Conservation (phyloP, 2,113 vertebrate genomes). For the Siniperca chuatsi region DNA sequence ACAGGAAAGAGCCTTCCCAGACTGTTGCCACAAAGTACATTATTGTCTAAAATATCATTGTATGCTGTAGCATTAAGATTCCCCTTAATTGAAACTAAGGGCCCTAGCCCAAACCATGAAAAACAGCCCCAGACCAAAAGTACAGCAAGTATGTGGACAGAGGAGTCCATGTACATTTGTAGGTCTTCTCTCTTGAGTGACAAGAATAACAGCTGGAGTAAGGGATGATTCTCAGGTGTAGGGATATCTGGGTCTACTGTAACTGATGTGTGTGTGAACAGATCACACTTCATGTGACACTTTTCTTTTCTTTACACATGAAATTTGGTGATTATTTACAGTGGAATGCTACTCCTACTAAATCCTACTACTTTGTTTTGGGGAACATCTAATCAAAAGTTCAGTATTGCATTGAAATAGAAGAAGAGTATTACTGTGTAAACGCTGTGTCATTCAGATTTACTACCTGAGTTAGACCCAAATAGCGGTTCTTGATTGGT, state of each 20-base stretch:
- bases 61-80: background rate
- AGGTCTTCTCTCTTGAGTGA: background rate
- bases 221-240: background rate
- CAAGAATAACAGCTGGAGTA: slow-evolving; percentile 31
- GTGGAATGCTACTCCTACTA: background rate
- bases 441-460: slow-evolving; percentile 18
- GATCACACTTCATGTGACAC: slow-evolving; percentile 7
- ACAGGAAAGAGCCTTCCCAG: background rate
- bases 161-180: slow-evolving; percentile 1
- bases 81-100: background rate
- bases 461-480: background rate
- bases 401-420: background rate
- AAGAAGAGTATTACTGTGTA: background rate
- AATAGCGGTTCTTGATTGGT: slow-evolving; percentile 4
- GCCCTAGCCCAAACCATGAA: background rate
- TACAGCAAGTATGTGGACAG: background rate
- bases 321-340: slow-evolving; percentile 38
- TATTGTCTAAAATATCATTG: background rate
- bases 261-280: slow-evolving; percentile 24
- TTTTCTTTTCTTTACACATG: background rate
- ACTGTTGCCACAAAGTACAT: background rate
- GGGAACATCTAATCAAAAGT: slow-evolving; percentile 5
- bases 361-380: background rate
- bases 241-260: slow-evolving; percentile 14
- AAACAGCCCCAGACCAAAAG: background rate